A percentile compares a stretch with the other conserved stretches of the same genome.
Conservation (phyloP, 2,888 invertebrate species). For the Capitulum mitella region DNA sequence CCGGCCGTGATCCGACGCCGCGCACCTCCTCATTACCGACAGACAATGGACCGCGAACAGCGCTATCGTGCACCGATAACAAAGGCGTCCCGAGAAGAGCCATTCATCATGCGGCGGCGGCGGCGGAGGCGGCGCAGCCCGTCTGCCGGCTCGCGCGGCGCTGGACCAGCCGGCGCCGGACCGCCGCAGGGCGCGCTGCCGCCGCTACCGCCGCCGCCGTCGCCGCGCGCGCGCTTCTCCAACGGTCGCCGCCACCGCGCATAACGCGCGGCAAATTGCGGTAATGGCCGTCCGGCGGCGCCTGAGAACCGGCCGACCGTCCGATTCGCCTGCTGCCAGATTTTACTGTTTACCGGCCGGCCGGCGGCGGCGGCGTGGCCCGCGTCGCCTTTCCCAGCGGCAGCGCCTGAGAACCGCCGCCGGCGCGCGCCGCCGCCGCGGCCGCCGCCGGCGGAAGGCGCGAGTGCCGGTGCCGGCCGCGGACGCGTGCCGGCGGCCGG, state of each 20-base stretch:
- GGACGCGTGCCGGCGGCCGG: conserved; percentile 1
- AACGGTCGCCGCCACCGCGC: neutral
- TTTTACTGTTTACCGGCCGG: conserved; percentile 6
- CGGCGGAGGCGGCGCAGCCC: neutral
- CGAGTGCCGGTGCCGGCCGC: neutral
- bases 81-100: neutral
- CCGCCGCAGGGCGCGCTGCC: neutral
- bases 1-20: neutral
- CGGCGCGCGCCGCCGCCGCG: neutral
- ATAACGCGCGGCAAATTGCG: neutral
- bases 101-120: neutral
- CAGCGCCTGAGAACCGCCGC: neutral
- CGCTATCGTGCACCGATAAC: conserved; percentile 8
- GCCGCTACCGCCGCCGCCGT: neutral
- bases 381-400: conserved; percentile 4
- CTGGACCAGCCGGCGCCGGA: too few species aligned
- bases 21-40: neutral
- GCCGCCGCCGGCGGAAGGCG: neutral
- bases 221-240: neutral
- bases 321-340: conserved; percentile 5
- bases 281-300: neutral
- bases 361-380: conserved; percentile 2
- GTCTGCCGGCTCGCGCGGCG: too few species aligned
- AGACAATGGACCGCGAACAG: conserved; percentile 1
- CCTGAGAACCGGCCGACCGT: conserved; percentile 4